phyloP scores from a whole-genome alignment of 1,140 invertebrate species.

The Scaptomyza graminum region DNA sequence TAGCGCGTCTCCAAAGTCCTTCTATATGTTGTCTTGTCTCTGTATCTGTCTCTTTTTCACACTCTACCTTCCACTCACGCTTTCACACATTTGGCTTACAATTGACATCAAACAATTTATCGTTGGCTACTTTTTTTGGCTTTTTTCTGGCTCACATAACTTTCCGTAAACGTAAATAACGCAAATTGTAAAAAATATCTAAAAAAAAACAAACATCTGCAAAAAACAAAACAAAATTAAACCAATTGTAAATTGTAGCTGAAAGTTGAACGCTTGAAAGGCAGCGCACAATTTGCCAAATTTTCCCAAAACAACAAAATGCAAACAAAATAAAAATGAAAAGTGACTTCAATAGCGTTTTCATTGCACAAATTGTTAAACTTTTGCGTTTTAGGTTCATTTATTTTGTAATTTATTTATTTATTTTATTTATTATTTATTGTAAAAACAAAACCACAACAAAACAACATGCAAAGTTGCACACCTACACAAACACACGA shows the following conservation, averaged over 20 bases:
- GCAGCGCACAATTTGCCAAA: slow-evolving; percentile 64
- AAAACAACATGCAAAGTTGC: slow-evolving; percentile 48
- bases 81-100: slow-evolving; percentile 78
- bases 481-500: slow-evolving; percentile 48
- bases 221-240: slow-evolving; percentile 31
- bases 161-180: slow-evolving; percentile 75
- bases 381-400: slow-evolving; percentile 76
- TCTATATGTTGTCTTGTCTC: slow-evolving; percentile 21
- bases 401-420: slow-evolving; percentile 83
- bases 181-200: slow-evolving; percentile 58
- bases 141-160: slow-evolving; percentile 67
- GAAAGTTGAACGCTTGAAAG: slow-evolving; percentile 81
- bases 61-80: slow-evolving; percentile 59
- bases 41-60: slow-evolving; percentile 54
- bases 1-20: slow-evolving; percentile 23
- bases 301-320: slow-evolving; percentile 4
- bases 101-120: slow-evolving; percentile 55
- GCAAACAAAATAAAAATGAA: slow-evolving; percentile 37
- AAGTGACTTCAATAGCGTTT: slow-evolving; percentile 46
- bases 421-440: slow-evolving; percentile 80
- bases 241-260: slow-evolving; percentile 71
- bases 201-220: background rate
- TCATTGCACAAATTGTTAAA: slow-evolving; percentile 63
- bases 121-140: slow-evolving; percentile 38
- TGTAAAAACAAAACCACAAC: slow-evolving; percentile 65